A percentile compares a stretch with the other conserved stretches of the same genome.
phyloP scores from a whole-genome alignment of 2,888 invertebrate genomes.

The Pristionchus entomophagus region DNA sequence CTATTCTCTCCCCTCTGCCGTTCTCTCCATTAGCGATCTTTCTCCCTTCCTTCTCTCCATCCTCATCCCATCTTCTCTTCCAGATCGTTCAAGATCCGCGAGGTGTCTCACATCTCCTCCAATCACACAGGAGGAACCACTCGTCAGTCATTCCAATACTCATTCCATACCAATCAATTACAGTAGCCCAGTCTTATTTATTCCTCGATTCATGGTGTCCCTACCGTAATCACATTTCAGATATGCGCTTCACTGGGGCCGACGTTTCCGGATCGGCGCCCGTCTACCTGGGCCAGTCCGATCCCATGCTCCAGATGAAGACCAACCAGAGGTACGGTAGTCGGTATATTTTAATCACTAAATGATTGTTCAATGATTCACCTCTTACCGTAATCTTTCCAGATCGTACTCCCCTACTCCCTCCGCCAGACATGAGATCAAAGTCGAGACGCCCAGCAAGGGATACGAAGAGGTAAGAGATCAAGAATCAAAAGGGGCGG shows the following conservation, averaged over 20 bases:
- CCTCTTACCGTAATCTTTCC: not conserved
- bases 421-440: not conserved
- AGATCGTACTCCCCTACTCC: slow-evolving; percentile 25
- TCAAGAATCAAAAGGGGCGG: slow-evolving; percentile 11
- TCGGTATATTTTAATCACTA: not conserved
- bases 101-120: slow-evolving; percentile 27
- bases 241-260: slow-evolving; percentile 35
- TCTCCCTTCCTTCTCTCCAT: slow-evolving; percentile 9
- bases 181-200: not conserved
- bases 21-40: not conserved
- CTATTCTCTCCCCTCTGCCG: not conserved
- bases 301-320: not conserved
- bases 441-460: slow-evolving; percentile 45
- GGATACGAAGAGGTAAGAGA: slow-evolving; percentile 24
- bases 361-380: not conserved
- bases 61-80: not conserved
- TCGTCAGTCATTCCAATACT: not conserved
- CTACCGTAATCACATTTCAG: slow-evolving; percentile 30
- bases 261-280: not conserved
- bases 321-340: not conserved
- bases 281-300: not conserved
- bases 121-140: not conserved
- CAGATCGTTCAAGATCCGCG: slow-evolving; percentile 37
- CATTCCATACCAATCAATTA: not conserved
- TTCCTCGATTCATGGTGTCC: not conserved